Base-by-base conservation (phyloP, 2,797 vertebrate species). In the Myiothlypis chrysogaster region DNA sequence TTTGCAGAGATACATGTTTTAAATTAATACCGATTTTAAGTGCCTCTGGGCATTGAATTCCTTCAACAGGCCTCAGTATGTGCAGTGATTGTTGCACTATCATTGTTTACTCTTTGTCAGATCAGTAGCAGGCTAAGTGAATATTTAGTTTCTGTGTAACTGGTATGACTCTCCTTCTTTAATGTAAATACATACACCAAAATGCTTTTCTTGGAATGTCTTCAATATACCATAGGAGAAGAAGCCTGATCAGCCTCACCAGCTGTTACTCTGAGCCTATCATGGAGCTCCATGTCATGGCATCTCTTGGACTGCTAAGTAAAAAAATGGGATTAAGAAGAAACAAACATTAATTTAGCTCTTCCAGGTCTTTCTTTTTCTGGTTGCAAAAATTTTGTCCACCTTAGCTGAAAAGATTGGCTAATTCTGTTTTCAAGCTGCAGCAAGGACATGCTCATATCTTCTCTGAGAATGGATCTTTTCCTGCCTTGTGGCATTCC, bases 241-340 rank as follows among this genome's bases (percentile, higher is more conserved):
- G 35, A 82, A 13, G 6, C 25, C 8, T 68, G 25, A 84, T 10
- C 63, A 15, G 4, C 35, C 8, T 68, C 28, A 79, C 12, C 63
- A 79, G 20, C 8, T 65, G 18, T 46, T 82, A 35, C 20, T 77
- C 8, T 18, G 35, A 88, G 28, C 8, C 8, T 50, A 25, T 34
- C 0, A 0, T 2, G 16, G 32, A 89, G 11, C 23, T 75, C 53
- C 3, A 2, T 61, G 28, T 56, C 44, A 34, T 13, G 20, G 18
- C 5, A 75, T 73, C 25, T 16, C 16, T 77, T 11, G 12, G 27
- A 49, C 24, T 77, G 16, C 3, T 16, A 59, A 69, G n/a, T 46
- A 32, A 79, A 82, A 52, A 78, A 76, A 60, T 23, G 5, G 15
- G 5, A 14, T 49, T 73, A 81, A 46, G n/a, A 79, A 35, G 39